Conservation (phyloP, 2,797 vertebrate genomes). For the Lophius americanus region DNA sequence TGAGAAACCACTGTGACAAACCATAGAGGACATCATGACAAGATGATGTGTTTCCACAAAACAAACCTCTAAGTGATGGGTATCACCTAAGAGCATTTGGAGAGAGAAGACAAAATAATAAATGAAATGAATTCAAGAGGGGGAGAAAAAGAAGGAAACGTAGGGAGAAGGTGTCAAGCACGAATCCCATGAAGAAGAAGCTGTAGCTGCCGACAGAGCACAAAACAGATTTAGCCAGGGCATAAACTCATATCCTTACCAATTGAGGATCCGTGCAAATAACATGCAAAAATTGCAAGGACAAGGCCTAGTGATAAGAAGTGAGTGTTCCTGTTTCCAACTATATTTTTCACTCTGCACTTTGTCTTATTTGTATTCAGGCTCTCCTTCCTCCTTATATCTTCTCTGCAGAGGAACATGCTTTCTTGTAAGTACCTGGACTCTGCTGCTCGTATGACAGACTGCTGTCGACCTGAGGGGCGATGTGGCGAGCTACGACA, state of each 20-base stretch:
- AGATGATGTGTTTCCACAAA: conserved; percentile 28
- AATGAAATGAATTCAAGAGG: not conserved
- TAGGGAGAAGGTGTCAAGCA: conserved; percentile 5
- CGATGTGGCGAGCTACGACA: not conserved
- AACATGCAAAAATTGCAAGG: not conserved
- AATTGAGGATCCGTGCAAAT: not conserved
- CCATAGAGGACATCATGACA: conserved; percentile 22
- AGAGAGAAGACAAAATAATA: not conserved
- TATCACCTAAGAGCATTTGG: conserved; percentile 39
- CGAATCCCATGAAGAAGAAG: not conserved
- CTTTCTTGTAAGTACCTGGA: not conserved
- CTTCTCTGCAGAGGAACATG: conserved; percentile 35
- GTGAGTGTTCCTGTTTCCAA: not conserved
- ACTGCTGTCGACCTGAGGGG: conserved; percentile 2
- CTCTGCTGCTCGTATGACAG: conserved; percentile 3
- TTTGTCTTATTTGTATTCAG: conserved; percentile 10
- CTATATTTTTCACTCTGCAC: too few relatives aligned
- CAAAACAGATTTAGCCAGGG: not conserved
- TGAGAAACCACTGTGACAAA: conserved; percentile 28
- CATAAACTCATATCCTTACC: not conserved
- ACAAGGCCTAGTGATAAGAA: not conserved
- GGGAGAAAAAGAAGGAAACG: not conserved
- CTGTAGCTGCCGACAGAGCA: conserved; percentile 24
- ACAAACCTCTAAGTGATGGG: not conserved
- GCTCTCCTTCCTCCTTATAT: conserved; percentile 30